Base-by-base conservation (phyloP, 2,888 invertebrate species). In the Epistrophella euchroma region DNA sequence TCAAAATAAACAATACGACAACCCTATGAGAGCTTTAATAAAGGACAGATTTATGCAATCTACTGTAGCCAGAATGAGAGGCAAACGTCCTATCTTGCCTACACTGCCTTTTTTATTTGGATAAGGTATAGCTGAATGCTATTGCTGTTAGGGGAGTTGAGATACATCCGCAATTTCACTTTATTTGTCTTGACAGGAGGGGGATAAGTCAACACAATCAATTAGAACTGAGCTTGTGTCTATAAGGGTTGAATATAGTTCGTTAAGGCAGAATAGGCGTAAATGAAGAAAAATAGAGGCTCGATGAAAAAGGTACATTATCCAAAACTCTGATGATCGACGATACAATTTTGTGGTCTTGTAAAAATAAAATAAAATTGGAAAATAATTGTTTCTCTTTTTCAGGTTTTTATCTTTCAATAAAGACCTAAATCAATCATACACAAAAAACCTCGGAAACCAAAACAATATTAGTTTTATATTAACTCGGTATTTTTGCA, bases 171-270 rank as follows among this genome's bases (percentile, higher is more conserved):
- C 7, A 25, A 66, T 35, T 66, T 47, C n/a, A 28, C 52, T 52
- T 50, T 28, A 52, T 52, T 52, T 52, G 52, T 52, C 5, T 15
- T 25, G 52, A n/a, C n/a, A 50, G 7, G 15, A 3, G 25, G 25
- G n/a, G 15, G 28, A 52, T 52, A 52, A 52, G 52, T 28, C 25
- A 52, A 52, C 25, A 52, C 52, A 52, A 52, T 52, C 52, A 28
- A 28, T 28, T 52, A 28, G 52, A 52, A 52, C n/a, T 52, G 15
- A 28, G 52, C 52, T 15, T 52, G 52, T 52, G 52, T 52, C 25
- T 25, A 52, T 10, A 17, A 22, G 50, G 50, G 50, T 50, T 52
- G 52, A 52, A 22, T 15, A 25, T 25, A 28, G 52, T 52, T 52
- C 28, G 28, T 52, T 52, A 28, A 28, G 52, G 52, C 28, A 52